Evolutionary conservation across 2,797 vertebrate genomes (phyloP).

Genomic region (Molossus alvarezi): DNA sequence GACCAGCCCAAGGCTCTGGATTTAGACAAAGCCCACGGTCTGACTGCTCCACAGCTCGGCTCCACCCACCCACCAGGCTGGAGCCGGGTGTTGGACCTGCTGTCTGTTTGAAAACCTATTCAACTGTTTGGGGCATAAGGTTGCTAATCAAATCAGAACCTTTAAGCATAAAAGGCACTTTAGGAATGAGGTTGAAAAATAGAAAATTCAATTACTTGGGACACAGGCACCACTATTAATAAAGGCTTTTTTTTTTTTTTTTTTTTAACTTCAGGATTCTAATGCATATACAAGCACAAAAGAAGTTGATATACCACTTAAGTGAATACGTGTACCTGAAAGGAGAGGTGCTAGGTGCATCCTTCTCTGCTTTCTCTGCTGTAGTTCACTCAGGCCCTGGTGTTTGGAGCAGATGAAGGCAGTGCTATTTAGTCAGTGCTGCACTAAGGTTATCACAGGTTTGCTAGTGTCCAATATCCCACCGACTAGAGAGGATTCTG

Average conservation of each 20-base stretch:
- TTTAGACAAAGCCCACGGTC: not conserved
- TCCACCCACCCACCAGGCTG: not conserved
- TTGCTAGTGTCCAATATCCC: not conserved
- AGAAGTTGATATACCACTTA: not conserved
- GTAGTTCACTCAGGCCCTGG: not conserved
- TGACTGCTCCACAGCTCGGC: not conserved
- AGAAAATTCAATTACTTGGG: conserved; percentile 46
- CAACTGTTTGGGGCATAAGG: not conserved
- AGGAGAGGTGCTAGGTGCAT: too few species aligned
- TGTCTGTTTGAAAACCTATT: not conserved
- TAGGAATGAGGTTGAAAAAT: conserved; percentile 44
- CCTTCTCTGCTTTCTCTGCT: not conserved
- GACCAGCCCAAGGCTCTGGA: not conserved
- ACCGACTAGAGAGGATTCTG: not conserved
- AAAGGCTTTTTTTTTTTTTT: not conserved
- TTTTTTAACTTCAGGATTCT: not conserved
- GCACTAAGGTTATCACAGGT: not conserved
- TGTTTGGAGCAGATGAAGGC: not conserved
- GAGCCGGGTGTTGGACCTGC: not conserved
- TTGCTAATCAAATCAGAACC: conserved; percentile 15
- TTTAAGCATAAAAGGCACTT: conserved; percentile 30
- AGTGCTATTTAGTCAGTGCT: not conserved
- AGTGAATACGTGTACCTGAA: not conserved
- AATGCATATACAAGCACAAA: not conserved
- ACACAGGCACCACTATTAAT: not conserved